A percentile compares a stretch with the other conserved stretches of the same genome.
Conservation (phyloP, 1,140 invertebrate species). For the Diuraphis noxia region DNA sequence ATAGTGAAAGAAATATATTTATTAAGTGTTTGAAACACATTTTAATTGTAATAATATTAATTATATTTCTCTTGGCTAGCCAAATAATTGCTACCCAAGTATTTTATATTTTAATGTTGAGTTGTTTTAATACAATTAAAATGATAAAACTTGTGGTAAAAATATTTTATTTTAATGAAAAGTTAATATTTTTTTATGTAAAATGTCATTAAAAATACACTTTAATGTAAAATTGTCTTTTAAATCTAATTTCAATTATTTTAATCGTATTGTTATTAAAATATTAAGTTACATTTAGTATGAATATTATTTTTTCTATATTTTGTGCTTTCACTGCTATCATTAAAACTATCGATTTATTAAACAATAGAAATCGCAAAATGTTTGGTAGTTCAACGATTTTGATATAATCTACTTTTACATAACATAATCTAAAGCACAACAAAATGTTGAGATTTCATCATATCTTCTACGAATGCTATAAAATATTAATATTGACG, state of each 20-base stretch:
- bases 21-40: not conserved
- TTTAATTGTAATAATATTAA: too few relatives aligned
- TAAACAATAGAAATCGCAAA: not conserved
- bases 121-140: not conserved
- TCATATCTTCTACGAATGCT: not conserved
- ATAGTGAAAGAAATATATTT: not conserved
- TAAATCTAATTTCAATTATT: not conserved
- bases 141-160: not conserved
- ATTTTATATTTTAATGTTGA: not conserved
- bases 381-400: not conserved
- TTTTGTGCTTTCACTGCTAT: not conserved
- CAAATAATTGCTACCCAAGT: fast-evolving
- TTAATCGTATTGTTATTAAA: not conserved
- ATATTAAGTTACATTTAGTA: not conserved
- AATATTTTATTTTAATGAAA: not conserved
- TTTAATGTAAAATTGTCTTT: not conserved
- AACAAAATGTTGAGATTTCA: not conserved
- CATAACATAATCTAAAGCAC: not conserved
- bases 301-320: not conserved
- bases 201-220: too few relatives aligned
- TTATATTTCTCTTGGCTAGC: not conserved
- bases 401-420: not conserved
- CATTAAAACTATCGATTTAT: not conserved
- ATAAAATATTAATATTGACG: not conserved
- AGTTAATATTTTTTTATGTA: not conserved